Base-by-base conservation (phyloP, 2,113 vertebrate species). In the Oxygymnocypris stewartii region DNA sequence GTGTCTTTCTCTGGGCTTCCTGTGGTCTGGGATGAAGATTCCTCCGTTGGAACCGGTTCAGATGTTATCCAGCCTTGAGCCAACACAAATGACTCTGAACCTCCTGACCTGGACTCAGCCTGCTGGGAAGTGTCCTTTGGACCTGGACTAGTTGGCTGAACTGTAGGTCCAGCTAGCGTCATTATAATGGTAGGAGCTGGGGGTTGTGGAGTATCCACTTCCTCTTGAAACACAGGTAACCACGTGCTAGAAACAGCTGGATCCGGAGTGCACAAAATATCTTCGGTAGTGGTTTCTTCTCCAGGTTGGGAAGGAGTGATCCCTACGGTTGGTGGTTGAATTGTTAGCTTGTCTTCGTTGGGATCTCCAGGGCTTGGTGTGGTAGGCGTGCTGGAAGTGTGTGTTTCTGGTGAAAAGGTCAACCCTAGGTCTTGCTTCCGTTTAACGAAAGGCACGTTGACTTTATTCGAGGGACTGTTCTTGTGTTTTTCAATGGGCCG, bases 191-290 rank as follows among this genome's bases (percentile, higher is more conserved):
- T 88, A 6, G 85, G 82, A 51, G 82, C 31, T 23, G 8, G 57
- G 1, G 47, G 69, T 44, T 84, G 86, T 14, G 85, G 74, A 49
- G 87, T 40, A 2, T 71, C 11, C 0, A 49, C 28, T 40, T 91
- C 87, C 51, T 92, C 89, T 51, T 87, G 83, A 57, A 90, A 90
- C 18, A 89, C 90, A 42, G 87, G 89, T 85, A 90, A 82, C 92
- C 92, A 92, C 0, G 91, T 92, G 49, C 93, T 89, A 2, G 92
- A 92, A 86, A 93, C 85, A 0, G 89, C 82, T 1, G 89, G 31
- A 25, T 92, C 91, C 59, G 89, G 87, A 25, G 89, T 83, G 10
- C 84, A 73, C 6, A 82, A 79, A 20, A 51, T 44, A 31, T 74
- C 28, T 23, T 73, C 84, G 23, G 85, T 77, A 1, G 88, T 63